A percentile compares a stretch with the other conserved stretches of the same genome.
These are phyloP conservation scores for Fregata magnificens DNA, from an alignment of 2,113 vertebrate genomes.

Conservation along the genomic window DNA sequence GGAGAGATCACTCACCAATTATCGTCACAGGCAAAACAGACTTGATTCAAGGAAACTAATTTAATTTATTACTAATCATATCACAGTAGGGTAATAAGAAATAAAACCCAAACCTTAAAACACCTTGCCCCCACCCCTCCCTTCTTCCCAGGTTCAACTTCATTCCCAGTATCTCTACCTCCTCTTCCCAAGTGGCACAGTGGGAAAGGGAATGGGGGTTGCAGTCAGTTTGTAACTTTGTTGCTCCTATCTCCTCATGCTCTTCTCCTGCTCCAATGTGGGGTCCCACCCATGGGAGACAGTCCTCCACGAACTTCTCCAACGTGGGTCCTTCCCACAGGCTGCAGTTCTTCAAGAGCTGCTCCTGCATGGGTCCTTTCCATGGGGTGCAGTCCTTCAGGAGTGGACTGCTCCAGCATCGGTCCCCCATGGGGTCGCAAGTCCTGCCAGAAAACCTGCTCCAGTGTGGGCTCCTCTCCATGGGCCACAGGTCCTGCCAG, in stretches of 20 bases:
- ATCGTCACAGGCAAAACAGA: background rate
- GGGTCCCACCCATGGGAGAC: too few species aligned
- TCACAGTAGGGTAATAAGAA: background rate
- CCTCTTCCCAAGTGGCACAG: background rate
- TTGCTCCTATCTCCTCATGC: background rate
- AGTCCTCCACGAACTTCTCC: background rate
- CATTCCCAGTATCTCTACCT: background rate
- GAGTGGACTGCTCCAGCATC: rapidly evolving
- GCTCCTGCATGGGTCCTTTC: rapidly evolving
- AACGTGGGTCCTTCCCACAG: rapidly evolving
- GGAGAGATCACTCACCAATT: background rate
- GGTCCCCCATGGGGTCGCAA: too few species aligned
- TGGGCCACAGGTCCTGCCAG: background rate
- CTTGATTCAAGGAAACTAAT: background rate
- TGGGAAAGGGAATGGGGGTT: rapidly evolving
- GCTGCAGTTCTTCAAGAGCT: background rate
- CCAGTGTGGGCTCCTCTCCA: background rate
- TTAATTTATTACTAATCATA: background rate
- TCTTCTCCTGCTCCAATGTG: background rate
- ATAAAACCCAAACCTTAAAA: background rate
- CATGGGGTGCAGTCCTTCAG: background rate
- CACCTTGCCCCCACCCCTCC: rapidly evolving
- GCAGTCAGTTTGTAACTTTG: background rate
- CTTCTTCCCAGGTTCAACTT: background rate
- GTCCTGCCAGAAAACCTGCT: background rate